A percentile compares a stretch with the other conserved stretches of the same genome.
Conservation (phyloP, 2,797 vertebrate species). For the Melanotaenia parkinsoni region DNA sequence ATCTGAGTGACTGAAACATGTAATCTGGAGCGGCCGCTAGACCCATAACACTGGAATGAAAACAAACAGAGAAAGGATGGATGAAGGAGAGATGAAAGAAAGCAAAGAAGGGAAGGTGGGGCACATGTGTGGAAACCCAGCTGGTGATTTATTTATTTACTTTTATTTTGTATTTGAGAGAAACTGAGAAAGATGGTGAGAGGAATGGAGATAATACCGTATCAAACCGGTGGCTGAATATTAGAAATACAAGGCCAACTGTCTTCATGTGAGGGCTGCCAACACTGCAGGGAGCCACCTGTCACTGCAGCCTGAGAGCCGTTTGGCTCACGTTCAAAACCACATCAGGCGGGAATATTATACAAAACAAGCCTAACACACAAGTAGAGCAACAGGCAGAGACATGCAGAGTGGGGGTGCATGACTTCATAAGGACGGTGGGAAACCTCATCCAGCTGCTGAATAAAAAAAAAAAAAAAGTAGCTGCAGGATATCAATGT, state of each 20-base stretch:
- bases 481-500: too few relatives aligned
- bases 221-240: conserved; percentile 31
- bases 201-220: not conserved
- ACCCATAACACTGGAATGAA: conserved; percentile 58
- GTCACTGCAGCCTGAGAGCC: conserved; percentile 35
- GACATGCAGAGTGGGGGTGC: conserved; percentile 9
- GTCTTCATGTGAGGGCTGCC: conserved; percentile 21
- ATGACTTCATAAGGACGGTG: conserved; percentile 20
- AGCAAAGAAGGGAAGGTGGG: not conserved
- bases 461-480: not conserved
- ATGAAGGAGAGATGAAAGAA: not conserved
- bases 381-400: conserved; percentile 1
- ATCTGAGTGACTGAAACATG: conserved; percentile 63
- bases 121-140: conserved; percentile 19
- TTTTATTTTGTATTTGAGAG: conserved; percentile 14
- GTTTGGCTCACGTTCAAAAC: conserved; percentile 52
- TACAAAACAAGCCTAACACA: conserved; percentile 17
- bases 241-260: conserved; percentile 34
- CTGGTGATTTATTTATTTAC: conserved; percentile 30
- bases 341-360: conserved; percentile 35
- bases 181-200: conserved; percentile 9
- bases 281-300: conserved; percentile 52
- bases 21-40: conserved; percentile 57
- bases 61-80: conserved; percentile 48
- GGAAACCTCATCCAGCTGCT: conserved; percentile 1